A percentile compares a stretch with the other conserved stretches of the same genome.
These are phyloP conservation scores for Zophobas morio DNA, from an alignment of 1,140 invertebrate genomes.

Conservation along the genomic window DNA sequence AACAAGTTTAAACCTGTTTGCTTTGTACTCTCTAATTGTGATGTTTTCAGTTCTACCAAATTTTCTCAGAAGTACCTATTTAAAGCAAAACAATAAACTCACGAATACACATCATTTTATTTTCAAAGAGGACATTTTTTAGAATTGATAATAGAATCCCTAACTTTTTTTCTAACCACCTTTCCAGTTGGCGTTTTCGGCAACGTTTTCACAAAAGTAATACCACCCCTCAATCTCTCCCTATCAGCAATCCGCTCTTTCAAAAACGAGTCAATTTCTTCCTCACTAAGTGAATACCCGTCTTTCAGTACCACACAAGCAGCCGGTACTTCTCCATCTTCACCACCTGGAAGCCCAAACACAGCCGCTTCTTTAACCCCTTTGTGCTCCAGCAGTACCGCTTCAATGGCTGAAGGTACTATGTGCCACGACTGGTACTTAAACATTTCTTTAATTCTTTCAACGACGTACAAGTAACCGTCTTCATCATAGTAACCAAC, in stretches of 20 bases:
- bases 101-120: too few relatives aligned
- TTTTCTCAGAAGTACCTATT: too few relatives aligned
- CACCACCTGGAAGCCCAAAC: conserved; percentile 12
- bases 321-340: conserved; percentile 29
- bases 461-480: conserved; percentile 76
- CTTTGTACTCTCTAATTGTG: too few relatives aligned
- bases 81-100: too few relatives aligned
- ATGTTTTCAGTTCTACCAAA: too few relatives aligned
- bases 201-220: conserved; percentile 10
- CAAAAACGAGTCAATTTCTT: conserved; percentile 37
- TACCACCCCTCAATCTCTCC: conserved; percentile 30
- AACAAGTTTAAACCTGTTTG: too few relatives aligned
- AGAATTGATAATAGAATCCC: neutral
- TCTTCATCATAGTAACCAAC: conserved; percentile 77
- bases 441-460: conserved; percentile 81
- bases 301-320: conserved; percentile 39
- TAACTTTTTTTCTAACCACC: neutral
- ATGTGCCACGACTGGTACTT: conserved; percentile 76
- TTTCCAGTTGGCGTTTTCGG: conserved; percentile 32
- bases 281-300: neutral
- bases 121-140: too few relatives aligned
- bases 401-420: conserved; percentile 74
- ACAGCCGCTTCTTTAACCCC: conserved; percentile 65
- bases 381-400: conserved; percentile 73
- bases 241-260: conserved; percentile 13